Evolutionary conservation across 2,797 vertebrate genomes (phyloP).

Genomic region (Hyperoplus lanceolatus): DNA sequence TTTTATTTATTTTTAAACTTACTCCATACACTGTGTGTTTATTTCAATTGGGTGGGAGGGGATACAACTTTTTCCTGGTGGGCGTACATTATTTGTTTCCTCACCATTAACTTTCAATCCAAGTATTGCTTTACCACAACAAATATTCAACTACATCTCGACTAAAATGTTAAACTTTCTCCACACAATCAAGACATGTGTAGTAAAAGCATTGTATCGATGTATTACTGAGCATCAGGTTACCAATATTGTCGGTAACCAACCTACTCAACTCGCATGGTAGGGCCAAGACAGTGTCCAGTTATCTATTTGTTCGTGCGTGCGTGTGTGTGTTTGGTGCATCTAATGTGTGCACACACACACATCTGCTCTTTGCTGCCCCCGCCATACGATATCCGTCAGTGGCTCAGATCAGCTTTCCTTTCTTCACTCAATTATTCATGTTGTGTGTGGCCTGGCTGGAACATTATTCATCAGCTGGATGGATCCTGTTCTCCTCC

Average conservation of each 20-base stretch:
- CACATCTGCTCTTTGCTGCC: conserved; percentile 12
- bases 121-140: not conserved
- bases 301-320: conserved; percentile 46
- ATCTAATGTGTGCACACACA: conserved; percentile 11
- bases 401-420: conserved; percentile 80
- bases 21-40: not conserved
- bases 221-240: conserved; percentile 35
- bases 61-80: not conserved
- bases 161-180: too few species aligned
- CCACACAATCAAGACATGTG: not conserved
- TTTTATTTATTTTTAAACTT: not conserved
- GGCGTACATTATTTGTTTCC: not conserved
- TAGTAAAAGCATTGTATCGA: not conserved
- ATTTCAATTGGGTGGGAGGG: not conserved
- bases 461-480: conserved; percentile 83
- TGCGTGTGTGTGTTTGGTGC: conserved; percentile 6
- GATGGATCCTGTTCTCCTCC: conserved; percentile 80
- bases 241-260: conserved; percentile 41
- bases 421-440: conserved; percentile 82
- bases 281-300: conserved; percentile 23
- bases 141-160: not conserved
- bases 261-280: conserved; percentile 32
- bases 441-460: conserved; percentile 77
- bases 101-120: not conserved
- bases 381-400: conserved; percentile 48